These are phyloP conservation scores for Resseliella maxima DNA, from an alignment of 2,888 invertebrate genomes.

Conservation along the genomic window DNA sequence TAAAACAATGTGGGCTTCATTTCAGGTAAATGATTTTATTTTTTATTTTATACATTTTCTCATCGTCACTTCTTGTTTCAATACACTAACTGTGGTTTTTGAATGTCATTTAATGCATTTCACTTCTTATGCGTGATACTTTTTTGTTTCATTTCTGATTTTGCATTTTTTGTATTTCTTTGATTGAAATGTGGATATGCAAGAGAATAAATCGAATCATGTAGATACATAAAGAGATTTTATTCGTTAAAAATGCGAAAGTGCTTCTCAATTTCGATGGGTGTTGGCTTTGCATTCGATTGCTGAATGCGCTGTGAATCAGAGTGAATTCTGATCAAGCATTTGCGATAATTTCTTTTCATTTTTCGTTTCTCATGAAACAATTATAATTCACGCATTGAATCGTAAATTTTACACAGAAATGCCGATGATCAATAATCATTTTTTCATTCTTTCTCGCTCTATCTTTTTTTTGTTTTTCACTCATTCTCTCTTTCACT, in stretches of 20 bases:
- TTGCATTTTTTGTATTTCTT: neutral
- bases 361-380: neutral
- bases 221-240: neutral
- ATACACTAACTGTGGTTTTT: neutral
- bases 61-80: neutral
- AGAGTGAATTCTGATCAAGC: neutral
- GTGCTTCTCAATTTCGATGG: slow-evolving; percentile 6
- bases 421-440: neutral
- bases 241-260: slow-evolving; percentile 16
- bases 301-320: too few relatives aligned
- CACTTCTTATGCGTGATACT: slow-evolving; percentile 26
- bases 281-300: slow-evolving; percentile 36
- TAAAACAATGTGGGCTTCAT: slow-evolving; percentile 76
- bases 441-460: slow-evolving; percentile 1
- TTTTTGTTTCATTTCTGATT: neutral
- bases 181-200: neutral
- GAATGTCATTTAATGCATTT: neutral
- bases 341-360: too few relatives aligned
- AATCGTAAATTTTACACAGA: too few relatives aligned
- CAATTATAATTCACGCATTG: neutral
- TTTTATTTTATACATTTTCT: neutral
- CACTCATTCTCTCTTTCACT: too few relatives aligned
- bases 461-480: too few relatives aligned
- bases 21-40: slow-evolving; percentile 69
- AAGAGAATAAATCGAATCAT: neutral